Evolutionary conservation across 1,140 invertebrate species (phyloP), one percentile per base, ranked within the genome.

Genomic region (Ostrea denselamellosa): DNA sequence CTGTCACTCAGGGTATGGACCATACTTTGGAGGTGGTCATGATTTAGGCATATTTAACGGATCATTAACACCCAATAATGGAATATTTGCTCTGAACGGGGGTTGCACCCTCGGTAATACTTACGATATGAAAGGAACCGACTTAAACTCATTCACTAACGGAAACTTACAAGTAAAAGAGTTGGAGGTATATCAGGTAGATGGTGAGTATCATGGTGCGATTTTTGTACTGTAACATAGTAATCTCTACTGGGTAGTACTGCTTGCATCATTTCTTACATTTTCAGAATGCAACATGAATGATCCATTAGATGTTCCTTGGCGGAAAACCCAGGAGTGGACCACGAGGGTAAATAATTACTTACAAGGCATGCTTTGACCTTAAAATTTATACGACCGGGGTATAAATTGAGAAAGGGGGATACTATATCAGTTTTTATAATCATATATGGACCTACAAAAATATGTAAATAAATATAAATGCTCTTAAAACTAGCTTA

Each of bases 21-120:
- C 90, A 14, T 87, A 83, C 17, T 90, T 90, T 44, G 90, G 90
- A 52, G 68, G 83, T 82, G 90, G 86, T 44, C 14, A 71, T 87
- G 83, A 86, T 85, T 52, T 86, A 7, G 1, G 0, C 8, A 65
- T 68, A 25, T 89, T 85, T 52, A 77, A 22, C 8, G 83, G 58
- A n/a, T 83, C 22, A 12, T 0, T 88, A 2, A 56, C 56, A 2
- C 17, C 19, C 3, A 54, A 17, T 83, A 84, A 68, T 14, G 56
- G 68, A 7, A 53, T 83, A 12, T 88, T 53, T 89, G 14, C 22
- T 1, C 25, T 86, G 10, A 86, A 89, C n/a, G 58, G 82, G 10
- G 0, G 17, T 8, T 52, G n/a, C n/a, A 56, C 2, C 53, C n/a
- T 86, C 5, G 85, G 85, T 8, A 8, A 54, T 34, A 54, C 83